phyloP scores from a whole-genome alignment of 2,888 invertebrate species.

The Sesia bembeciformis region DNA sequence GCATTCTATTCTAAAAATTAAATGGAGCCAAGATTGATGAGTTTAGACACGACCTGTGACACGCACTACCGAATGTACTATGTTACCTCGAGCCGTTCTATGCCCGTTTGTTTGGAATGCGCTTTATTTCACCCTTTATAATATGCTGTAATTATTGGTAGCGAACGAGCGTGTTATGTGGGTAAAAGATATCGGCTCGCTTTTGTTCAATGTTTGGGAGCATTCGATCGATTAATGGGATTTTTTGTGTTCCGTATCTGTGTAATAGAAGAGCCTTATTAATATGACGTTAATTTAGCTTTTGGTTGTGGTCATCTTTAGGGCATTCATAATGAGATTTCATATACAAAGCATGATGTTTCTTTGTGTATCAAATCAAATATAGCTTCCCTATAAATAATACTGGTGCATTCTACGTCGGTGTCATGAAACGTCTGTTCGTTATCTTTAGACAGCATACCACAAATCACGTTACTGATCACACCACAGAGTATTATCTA shows the following conservation, averaged over 20 bases:
- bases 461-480: no score
- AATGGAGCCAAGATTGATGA: constrained; percentile 70
- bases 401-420: no score
- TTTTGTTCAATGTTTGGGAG: constrained; percentile 53
- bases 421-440: no score
- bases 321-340: constrained; percentile 38
- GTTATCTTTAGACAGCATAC: no score
- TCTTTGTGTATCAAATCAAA: no score
- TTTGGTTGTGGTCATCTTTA: constrained; percentile 30
- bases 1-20: constrained; percentile 54
- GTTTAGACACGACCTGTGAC: constrained; percentile 70
- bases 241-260: constrained; percentile 43
- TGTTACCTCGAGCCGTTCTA: constrained; percentile 12
- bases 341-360: constrained; percentile 19
- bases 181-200: constrained; percentile 36
- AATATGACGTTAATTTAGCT: constrained; percentile 55
- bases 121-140: constrained; percentile 62
- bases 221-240: constrained; percentile 55
- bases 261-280: constrained; percentile 41
- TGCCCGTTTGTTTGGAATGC: constrained; percentile 47
- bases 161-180: constrained; percentile 28
- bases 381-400: no score
- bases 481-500: no score
- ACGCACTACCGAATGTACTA: constrained; percentile 65
- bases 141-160: constrained; percentile 62